phyloP scores from a whole-genome alignment of 35 echinoderm and acorn worm genomes.

The Lytechinus pictus region DNA sequence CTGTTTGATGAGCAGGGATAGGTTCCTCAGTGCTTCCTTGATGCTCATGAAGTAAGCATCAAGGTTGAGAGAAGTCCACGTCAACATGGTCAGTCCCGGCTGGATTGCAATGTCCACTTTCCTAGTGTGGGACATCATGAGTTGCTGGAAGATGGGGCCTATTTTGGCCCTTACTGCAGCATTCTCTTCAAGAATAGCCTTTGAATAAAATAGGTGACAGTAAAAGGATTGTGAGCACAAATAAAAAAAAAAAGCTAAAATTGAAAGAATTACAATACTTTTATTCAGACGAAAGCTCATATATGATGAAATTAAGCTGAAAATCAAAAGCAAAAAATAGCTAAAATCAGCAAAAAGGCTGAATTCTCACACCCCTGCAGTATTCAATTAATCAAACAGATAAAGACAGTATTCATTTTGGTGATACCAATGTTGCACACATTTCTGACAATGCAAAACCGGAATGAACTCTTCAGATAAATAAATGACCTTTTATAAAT shows the following conservation, averaged over 20 bases:
- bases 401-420: no score
- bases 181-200: conserved; percentile 67
- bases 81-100: conserved; percentile 88
- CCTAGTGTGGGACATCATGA: conserved; percentile 84
- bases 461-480: background rate
- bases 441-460: background rate
- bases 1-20: conserved; percentile 80
- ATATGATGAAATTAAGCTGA: no score
- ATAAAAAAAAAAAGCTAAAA: no score
- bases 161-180: conserved; percentile 63
- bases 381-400: no score
- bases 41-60: conserved; percentile 75
- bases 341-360: no score
- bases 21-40: conserved; percentile 61
- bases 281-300: no score
- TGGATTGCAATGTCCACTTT: conserved; percentile 92
- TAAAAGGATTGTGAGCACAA: background rate
- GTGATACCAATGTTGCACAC: background rate
- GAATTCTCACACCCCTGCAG: no score
- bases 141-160: conserved; percentile 75
- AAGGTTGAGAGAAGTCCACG: conserved; percentile 96
- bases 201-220: background rate
- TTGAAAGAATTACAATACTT: no score
- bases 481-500: background rate
- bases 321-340: no score